phyloP scores from a whole-genome alignment of 2,888 invertebrate species.

The Mesoligia furuncula region DNA sequence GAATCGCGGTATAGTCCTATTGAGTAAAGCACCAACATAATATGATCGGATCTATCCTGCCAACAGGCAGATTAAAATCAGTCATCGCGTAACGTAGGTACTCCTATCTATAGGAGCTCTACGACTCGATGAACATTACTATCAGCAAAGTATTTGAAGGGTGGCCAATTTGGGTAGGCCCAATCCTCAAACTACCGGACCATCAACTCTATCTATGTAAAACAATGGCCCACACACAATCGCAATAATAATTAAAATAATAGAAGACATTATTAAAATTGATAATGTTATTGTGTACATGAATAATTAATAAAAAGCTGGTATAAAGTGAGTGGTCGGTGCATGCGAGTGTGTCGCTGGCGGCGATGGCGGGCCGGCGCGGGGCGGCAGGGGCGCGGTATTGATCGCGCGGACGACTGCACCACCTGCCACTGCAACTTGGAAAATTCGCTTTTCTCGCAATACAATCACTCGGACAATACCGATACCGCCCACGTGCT shows the following conservation, averaged over 20 bases:
- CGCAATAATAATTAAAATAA: constrained; percentile 29
- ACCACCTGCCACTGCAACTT: constrained; percentile 82
- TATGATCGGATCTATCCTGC: not conserved
- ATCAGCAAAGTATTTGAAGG: not conserved
- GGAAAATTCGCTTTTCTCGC: constrained; percentile 70
- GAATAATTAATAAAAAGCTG: constrained; percentile 16
- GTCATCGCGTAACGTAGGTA: too few relatives aligned
- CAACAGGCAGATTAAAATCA: not conserved
- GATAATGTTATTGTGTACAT: constrained; percentile 13
- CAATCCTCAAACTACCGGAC: constrained; percentile 2
- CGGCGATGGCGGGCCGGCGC: constrained; percentile 51
- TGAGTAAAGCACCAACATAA: not conserved
- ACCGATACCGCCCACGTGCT: constrained; percentile 16
- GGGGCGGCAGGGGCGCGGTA: constrained; percentile 69
- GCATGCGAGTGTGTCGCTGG: constrained; percentile 56
- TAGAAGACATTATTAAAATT: constrained; percentile 21
- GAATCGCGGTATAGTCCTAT: not conserved
- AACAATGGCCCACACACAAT: constrained; percentile 46
- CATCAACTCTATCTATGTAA: constrained; percentile 24
- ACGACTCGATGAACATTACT: not conserved
- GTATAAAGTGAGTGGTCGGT: constrained; percentile 40
- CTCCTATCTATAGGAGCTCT: not conserved
- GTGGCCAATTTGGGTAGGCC: not conserved
- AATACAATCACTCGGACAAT: constrained; percentile 52
- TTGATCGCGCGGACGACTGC: constrained; percentile 82